These are phyloP conservation scores for Acestrorhynchus altus DNA, from an alignment of 2,797 vertebrate species.

Conservation along the genomic window DNA sequence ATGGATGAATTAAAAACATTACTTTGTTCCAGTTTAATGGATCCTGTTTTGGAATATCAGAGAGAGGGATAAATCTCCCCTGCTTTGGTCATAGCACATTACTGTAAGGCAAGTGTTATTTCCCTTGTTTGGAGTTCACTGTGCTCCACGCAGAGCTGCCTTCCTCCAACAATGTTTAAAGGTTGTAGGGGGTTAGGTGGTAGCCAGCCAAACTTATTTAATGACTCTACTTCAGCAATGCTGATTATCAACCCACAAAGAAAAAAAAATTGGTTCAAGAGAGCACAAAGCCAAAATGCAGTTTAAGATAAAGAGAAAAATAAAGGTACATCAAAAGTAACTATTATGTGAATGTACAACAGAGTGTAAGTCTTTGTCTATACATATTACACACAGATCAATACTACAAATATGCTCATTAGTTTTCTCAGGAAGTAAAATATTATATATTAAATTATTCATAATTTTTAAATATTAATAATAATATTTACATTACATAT, in stretches of 20 bases:
- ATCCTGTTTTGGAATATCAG: conserved; percentile 33
- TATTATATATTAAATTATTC: no score
- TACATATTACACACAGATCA: background rate
- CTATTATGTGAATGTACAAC: conserved; percentile 39
- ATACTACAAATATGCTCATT: background rate
- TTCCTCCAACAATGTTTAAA: conserved; percentile 8
- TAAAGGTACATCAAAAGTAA: no score
- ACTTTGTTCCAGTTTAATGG: conserved; percentile 23
- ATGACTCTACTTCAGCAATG: conserved; percentile 24
- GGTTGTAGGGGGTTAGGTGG: background rate
- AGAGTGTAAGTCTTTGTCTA: no score
- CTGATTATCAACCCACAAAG: background rate
- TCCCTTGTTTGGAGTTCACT: conserved; percentile 47
- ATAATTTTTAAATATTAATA: no score
- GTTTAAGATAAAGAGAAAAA: background rate
- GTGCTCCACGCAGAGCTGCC: conserved; percentile 31
- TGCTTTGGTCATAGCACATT: conserved; percentile 20
- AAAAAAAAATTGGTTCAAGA: background rate
- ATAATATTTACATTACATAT: no score
- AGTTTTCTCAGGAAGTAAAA: background rate
- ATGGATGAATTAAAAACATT: conserved; percentile 4
- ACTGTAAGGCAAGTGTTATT: conserved; percentile 35
- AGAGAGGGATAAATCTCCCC: background rate
- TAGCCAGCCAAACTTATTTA: background rate
- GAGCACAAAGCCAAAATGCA: background rate